phyloP scores from a whole-genome alignment of 2,797 vertebrate species.

The Glyptemys insculpta region DNA sequence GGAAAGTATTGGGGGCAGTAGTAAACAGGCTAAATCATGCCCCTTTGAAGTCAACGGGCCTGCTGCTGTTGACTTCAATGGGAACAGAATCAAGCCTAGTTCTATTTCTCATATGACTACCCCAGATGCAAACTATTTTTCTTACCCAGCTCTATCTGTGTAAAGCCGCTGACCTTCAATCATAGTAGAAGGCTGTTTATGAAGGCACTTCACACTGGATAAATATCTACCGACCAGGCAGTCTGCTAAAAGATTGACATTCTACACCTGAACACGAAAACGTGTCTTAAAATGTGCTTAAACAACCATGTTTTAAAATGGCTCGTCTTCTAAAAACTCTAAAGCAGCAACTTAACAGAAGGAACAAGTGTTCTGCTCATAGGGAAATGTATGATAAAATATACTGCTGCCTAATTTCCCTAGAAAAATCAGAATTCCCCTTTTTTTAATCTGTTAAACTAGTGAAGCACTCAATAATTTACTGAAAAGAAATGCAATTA shows the following conservation, averaged over 20 bases:
- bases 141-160: not conserved
- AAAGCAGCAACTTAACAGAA: not conserved
- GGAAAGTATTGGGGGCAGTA: not conserved
- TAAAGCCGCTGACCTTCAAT: not conserved
- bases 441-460: not conserved
- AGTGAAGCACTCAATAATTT: slow-evolving; percentile 4
- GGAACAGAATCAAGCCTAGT: not conserved
- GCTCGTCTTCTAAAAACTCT: not conserved
- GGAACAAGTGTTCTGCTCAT: not conserved
- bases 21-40: not conserved
- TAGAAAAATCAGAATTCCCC: not conserved
- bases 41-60: not conserved
- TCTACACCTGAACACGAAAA: not conserved
- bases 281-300: not conserved
- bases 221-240: not conserved
- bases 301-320: not conserved
- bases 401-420: not conserved
- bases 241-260: not conserved
- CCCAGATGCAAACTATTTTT: too few relatives aligned
- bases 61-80: not conserved
- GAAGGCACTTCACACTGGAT: not conserved
- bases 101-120: not conserved
- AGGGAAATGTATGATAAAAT: not conserved
- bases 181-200: not conserved
- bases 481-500: slow-evolving; percentile 20